Conservation (phyloP, 2,113 vertebrate genomes). For the Chaetorhynchus papuensis region DNA sequence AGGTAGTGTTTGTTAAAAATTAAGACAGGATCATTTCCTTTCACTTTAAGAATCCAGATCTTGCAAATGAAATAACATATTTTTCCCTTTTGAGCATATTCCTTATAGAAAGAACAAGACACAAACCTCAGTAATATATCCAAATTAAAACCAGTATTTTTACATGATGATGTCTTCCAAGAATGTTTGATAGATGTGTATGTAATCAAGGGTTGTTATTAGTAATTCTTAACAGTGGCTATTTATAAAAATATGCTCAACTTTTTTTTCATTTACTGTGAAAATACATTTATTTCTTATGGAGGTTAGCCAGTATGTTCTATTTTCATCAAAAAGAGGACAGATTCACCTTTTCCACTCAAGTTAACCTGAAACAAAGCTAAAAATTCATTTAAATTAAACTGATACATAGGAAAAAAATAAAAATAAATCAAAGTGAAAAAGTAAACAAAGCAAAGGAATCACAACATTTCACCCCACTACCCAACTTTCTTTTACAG, state of each 20-base stretch:
- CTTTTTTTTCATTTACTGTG: neutral
- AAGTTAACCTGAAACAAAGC: neutral
- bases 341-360: neutral
- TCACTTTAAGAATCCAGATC: neutral
- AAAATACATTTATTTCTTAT: neutral
- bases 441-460: neutral
- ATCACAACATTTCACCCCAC: rapidly evolving
- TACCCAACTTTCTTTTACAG: neutral
- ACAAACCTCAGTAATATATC: neutral
- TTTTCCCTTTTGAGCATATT: neutral
- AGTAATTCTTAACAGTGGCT: neutral
- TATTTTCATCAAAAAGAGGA: neutral
- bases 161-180: neutral
- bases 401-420: rapidly evolving
- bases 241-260: neutral
- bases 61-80: neutral
- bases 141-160: neutral
- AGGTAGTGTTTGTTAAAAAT: neutral
- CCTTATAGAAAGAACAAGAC: neutral
- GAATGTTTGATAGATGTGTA: neutral
- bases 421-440: neutral
- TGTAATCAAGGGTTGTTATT: neutral
- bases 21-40: neutral
- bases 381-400: neutral
- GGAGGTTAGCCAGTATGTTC: neutral